phyloP scores from a whole-genome alignment of 2,113 vertebrate species.

The Brachyhypopomus gauderio region DNA sequence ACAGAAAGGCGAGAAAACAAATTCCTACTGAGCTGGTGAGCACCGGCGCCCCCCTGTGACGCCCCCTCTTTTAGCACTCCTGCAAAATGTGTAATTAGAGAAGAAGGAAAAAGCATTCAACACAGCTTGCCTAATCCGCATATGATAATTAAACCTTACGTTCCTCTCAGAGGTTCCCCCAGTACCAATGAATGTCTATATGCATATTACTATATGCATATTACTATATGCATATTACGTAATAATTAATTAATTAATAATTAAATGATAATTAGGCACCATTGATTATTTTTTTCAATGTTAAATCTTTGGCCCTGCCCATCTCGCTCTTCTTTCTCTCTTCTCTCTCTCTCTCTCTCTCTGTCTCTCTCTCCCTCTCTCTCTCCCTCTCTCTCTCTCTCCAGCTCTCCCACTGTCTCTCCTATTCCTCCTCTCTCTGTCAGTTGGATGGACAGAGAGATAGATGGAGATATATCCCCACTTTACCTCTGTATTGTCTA shows the following conservation, averaged over 20 bases:
- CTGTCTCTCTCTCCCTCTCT: slow-evolving; percentile 42
- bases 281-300: slow-evolving; percentile 68
- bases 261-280: slow-evolving; percentile 66
- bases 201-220: slow-evolving; percentile 48
- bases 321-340: slow-evolving; percentile 46
- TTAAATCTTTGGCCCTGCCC: slow-evolving; percentile 50
- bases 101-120: slow-evolving; percentile 1
- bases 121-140: slow-evolving; percentile 50
- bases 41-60: background rate
- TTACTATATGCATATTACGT: no score
- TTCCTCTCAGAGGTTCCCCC: slow-evolving; percentile 56
- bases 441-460: no score
- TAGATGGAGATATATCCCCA: no score
- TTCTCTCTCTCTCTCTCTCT: slow-evolving; percentile 45
- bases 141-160: slow-evolving; percentile 57
- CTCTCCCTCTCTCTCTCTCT: background rate
- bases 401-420: no score
- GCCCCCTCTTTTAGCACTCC: slow-evolving; percentile 15
- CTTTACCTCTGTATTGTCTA: no score
- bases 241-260: no score
- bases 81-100: slow-evolving; percentile 35
- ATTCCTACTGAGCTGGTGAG: slow-evolving; percentile 41
- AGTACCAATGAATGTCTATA: slow-evolving; percentile 61
- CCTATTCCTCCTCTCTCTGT: no score
- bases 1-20: slow-evolving; percentile 28